These are phyloP conservation scores for Chloromyia formosa DNA, from an alignment of 2,888 invertebrate species.

Conservation along the genomic window DNA sequence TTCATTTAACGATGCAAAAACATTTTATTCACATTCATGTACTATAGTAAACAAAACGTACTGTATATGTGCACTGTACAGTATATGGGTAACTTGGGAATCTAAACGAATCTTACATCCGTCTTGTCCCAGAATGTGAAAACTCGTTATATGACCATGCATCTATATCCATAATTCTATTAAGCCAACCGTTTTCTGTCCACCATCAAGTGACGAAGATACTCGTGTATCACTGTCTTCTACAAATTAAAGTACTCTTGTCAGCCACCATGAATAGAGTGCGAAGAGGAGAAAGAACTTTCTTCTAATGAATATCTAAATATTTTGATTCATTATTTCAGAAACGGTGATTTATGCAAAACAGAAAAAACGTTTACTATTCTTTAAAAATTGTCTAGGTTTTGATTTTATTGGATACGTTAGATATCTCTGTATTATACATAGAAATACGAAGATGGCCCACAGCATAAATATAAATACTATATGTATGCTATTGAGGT, in stretches of 20 bases:
- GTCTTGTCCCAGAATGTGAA: not conserved
- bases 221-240: not conserved
- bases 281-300: not conserved
- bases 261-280: not conserved
- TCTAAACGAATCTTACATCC: not conserved
- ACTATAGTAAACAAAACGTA: no score
- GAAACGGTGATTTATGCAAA: not conserved
- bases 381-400: not conserved
- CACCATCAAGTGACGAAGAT: not conserved
- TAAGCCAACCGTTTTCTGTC: no score
- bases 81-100: no score
- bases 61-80: no score
- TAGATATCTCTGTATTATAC: not conserved
- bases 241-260: no score
- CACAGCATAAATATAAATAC: no score
- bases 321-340: not conserved
- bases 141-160: not conserved
- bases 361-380: not conserved
- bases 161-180: no score
- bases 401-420: not conserved
- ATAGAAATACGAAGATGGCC: slow-evolving; percentile 7
- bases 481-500: slow-evolving; percentile 32
- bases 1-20: no score
- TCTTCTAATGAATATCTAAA: not conserved
- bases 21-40: no score